Base-by-base conservation (phyloP, 2,797 vertebrate species). In the Gambusia yucatana region DNA sequence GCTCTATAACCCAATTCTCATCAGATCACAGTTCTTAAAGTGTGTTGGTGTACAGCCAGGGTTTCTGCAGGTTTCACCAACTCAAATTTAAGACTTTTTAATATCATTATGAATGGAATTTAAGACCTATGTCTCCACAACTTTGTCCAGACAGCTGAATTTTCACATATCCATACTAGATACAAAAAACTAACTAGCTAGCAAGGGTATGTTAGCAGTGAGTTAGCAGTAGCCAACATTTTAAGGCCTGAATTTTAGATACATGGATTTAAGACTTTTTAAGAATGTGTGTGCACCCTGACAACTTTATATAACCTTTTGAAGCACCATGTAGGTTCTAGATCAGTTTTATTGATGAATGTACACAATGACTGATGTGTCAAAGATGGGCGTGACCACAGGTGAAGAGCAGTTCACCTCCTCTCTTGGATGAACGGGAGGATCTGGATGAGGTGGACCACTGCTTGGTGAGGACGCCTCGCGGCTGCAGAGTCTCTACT, bases 401-500 rank as follows among this genome's bases (percentile, higher is more conserved):
- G 33, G n/a, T 63, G 43, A 61, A 79, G 46, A 59, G 71, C 55
- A 82, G 57, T 91, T 96, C 92, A 99, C 98, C 98, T 96, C 98
- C 98, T 92, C 98, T 96, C 93, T 98, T 99, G 73, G 98, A 99
- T 17, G 98, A 99, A 39, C 96, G 94, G 0, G 98, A 99, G 13
- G 98, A 99, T 84, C 97, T 96, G 82, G 98, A 99, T 71, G 98
- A 99, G 6, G 98, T 98, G 82, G 98, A 99, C 98, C 98, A 99
- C 79, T 99, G 98, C 88, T 99, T 99, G 84, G 97, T 99, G 65
- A 99, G 96, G 0, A 96, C 96, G 47, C 96, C 96, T 50, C 95
- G 90, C 11, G 97, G 95, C 3, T 97, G 96, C 30, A 96, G 92
- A 0, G 96, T 91, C 72, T 98, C 97, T 25, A 86, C 87, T 17